Conservation (phyloP, 2,113 vertebrate species). For the Podarcis cretensis region DNA sequence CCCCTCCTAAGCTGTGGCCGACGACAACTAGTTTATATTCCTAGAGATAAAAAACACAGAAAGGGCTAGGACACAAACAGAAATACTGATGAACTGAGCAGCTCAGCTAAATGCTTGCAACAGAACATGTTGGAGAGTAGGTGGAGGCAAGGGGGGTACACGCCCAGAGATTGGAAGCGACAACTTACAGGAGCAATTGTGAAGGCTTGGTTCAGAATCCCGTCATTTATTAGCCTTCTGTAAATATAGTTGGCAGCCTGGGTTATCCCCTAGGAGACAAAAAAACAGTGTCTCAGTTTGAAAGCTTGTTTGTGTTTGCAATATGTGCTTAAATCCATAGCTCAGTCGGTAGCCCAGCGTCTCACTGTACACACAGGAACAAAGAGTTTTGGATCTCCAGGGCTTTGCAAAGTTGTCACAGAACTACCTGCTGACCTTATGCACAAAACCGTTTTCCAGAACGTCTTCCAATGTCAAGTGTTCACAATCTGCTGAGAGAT, state of each 20-base stretch:
- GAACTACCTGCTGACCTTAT: constrained; percentile 82
- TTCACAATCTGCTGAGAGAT: constrained; percentile 93
- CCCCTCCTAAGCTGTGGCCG: constrained; percentile 96
- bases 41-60: constrained; percentile 65
- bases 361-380: background rate
- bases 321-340: too few species aligned
- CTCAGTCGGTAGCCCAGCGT: too few species aligned
- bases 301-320: background rate
- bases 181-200: constrained; percentile 87
- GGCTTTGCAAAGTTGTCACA: background rate
- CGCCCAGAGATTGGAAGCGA: background rate
- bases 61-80: background rate
- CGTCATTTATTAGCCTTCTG: constrained; percentile 87
- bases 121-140: background rate
- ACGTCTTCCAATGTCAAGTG: constrained; percentile 85
- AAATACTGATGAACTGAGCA: background rate
- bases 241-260: constrained; percentile 92
- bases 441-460: constrained; percentile 86
- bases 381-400: background rate
- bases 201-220: constrained; percentile 95
- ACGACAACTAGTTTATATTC: constrained; percentile 93
- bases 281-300: background rate
- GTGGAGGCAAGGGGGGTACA: background rate
- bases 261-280: constrained; percentile 85
- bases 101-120: background rate